Evolutionary conservation across 2,888 invertebrate genomes (phyloP).

Genomic region (Ceraclea dissimilis): DNA sequence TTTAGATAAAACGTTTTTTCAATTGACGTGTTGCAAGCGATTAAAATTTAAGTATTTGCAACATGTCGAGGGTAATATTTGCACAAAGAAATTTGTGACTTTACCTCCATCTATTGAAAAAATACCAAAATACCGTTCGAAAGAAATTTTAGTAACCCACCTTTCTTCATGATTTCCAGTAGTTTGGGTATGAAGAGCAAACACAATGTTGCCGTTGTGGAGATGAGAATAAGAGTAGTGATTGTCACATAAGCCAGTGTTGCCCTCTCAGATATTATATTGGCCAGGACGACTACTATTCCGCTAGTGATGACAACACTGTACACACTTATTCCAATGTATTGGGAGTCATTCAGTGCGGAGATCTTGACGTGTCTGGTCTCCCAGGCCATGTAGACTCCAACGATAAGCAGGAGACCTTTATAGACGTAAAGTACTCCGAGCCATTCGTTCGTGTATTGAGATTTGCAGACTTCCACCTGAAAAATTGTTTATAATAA

Average conservation of each 20-base stretch:
- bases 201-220: constrained; percentile 80
- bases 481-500: no score
- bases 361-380: constrained; percentile 87
- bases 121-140: no score
- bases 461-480: constrained; percentile 84
- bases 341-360: constrained; percentile 86
- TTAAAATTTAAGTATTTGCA: no score
- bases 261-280: constrained; percentile 74
- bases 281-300: constrained; percentile 82
- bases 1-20: no score
- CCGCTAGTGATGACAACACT: constrained; percentile 84
- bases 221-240: constrained; percentile 72
- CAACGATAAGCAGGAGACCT: constrained; percentile 78
- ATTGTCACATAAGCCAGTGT: constrained; percentile 76
- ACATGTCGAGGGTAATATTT: no score
- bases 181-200: constrained; percentile 83
- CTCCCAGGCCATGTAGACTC: constrained; percentile 95
- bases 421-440: constrained; percentile 86
- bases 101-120: no score
- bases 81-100: no score
- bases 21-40: no score
- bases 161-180: constrained; percentile 59
- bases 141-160: no score
- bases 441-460: constrained; percentile 85
- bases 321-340: constrained; percentile 89